These are phyloP conservation scores for Tenthredo notha DNA, from an alignment of 2,888 invertebrate species.

Conservation along the genomic window DNA sequence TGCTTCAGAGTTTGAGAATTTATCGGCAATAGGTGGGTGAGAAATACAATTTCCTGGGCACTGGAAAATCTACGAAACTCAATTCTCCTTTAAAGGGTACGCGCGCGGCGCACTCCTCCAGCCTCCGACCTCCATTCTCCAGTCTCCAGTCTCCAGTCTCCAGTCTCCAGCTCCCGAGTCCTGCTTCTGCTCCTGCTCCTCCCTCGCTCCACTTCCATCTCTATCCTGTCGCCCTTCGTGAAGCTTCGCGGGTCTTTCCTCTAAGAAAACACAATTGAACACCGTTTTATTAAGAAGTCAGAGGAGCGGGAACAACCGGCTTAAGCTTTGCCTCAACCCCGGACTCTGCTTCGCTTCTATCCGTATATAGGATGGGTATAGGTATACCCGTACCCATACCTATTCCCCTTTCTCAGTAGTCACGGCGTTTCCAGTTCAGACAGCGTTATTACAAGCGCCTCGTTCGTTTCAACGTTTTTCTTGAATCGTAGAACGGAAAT, in stretches of 20 bases:
- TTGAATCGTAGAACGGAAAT: slow-evolving; percentile 33
- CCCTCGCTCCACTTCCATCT: slow-evolving; percentile 19
- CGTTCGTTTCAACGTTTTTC: slow-evolving; percentile 29
- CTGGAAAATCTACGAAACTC: slow-evolving; percentile 59
- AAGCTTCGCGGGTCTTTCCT: slow-evolving; percentile 36
- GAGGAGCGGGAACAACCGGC: slow-evolving; percentile 54
- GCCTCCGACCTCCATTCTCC: too few relatives aligned
- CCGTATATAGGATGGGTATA: background rate
- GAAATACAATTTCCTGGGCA: slow-evolving; percentile 67
- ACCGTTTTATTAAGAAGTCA: slow-evolving; percentile 54
- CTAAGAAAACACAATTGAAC: slow-evolving; percentile 56
- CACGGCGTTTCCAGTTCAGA: slow-evolving; percentile 40
- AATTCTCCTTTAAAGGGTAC: slow-evolving; percentile 56
- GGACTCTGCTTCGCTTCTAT: slow-evolving; percentile 4
- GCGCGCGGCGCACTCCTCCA: background rate
- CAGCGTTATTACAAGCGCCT: slow-evolving; percentile 40
- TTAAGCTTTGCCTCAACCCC: slow-evolving; percentile 29
- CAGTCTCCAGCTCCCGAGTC: background rate
- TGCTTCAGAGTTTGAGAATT: slow-evolving; percentile 31
- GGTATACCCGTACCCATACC: background rate
- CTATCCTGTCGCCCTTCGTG: slow-evolving; percentile 32
- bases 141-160: background rate
- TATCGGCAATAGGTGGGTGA: slow-evolving; percentile 65
- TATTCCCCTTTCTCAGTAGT: slow-evolving; percentile 13
- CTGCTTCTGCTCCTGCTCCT: slow-evolving; percentile 17